Evolutionary conservation across 2,797 vertebrate species (phyloP).

Genomic region (Forpus xanthops): DNA sequence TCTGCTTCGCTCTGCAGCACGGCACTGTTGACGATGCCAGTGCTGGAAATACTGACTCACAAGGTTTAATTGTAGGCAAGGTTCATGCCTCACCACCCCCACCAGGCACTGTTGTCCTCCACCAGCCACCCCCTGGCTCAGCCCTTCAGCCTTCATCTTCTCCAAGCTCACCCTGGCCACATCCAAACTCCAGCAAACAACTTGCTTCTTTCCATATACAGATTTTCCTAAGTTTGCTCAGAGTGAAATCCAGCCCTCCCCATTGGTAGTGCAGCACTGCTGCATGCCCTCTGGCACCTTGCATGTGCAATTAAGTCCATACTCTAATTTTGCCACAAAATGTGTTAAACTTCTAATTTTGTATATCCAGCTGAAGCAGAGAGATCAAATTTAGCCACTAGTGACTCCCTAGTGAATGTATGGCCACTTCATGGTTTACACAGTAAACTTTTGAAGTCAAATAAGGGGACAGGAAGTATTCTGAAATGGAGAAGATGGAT

Average conservation of each 20-base stretch:
- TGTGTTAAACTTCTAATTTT: not conserved
- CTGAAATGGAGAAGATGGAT: not conserved
- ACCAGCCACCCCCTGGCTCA: not conserved
- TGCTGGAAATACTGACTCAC: not conserved
- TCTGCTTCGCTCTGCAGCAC: not conserved
- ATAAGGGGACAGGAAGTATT: not conserved
- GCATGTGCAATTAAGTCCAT: rapidly evolving
- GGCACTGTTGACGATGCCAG: rapidly evolving
- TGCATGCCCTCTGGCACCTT: not conserved
- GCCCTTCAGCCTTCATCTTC: not conserved
- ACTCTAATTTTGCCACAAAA: not conserved
- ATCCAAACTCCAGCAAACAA: rapidly evolving
- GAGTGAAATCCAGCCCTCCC: not conserved
- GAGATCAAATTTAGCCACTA: not conserved
- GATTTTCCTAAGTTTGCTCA: not conserved
- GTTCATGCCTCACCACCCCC: rapidly evolving
- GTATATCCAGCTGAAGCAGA: not conserved
- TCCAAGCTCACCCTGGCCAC: rapidly evolving
- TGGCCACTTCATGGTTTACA: rapidly evolving
- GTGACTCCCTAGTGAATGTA: rapidly evolving
- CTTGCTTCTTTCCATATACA: rapidly evolving
- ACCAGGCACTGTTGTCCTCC: rapidly evolving
- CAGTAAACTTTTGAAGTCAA: not conserved
- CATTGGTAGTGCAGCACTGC: rapidly evolving
- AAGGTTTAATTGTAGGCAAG: not conserved